Conservation (phyloP, 2,888 invertebrate species). For the Eumacrocentrus americanus region DNA sequence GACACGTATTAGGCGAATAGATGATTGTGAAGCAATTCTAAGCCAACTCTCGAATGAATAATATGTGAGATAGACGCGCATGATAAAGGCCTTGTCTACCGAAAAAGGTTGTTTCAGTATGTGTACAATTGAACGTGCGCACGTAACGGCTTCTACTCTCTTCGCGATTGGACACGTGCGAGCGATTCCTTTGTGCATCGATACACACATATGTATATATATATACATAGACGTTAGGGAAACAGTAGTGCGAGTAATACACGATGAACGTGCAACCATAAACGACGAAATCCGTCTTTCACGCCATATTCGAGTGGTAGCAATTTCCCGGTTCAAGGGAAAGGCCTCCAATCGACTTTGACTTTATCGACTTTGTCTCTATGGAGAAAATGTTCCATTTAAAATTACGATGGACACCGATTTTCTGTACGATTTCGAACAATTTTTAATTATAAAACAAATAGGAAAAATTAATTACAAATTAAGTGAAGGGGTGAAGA, state of each 20-base stretch:
- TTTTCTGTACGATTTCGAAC: no score
- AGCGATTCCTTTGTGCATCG: conserved; percentile 17
- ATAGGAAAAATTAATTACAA: neutral
- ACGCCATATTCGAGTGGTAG: conserved; percentile 10
- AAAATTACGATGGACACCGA: no score
- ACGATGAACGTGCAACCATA: conserved; percentile 12
- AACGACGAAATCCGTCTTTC: neutral
- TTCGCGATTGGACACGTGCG: conserved; percentile 20
- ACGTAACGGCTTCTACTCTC: conserved; percentile 19
- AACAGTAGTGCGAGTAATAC: conserved; percentile 3
- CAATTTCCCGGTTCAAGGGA: conserved; percentile 14
- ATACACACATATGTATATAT: no score
- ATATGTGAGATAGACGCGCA: conserved; percentile 7
- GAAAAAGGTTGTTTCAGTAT: conserved; percentile 7
- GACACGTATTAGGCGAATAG: conserved; percentile 4
- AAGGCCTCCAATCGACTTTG: conserved; percentile 12
- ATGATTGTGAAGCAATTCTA: conserved; percentile 3
- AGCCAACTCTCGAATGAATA: neutral
- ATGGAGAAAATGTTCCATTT: neutral
- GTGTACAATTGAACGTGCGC: conserved; percentile 4
- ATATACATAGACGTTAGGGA: neutral
- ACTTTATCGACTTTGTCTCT: no score
- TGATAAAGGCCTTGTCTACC: neutral
- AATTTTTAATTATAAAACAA: neutral
- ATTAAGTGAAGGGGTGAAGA: no score